These are phyloP conservation scores for Aplodontia rufa DNA, from an alignment of 2,113 vertebrate species.

Conservation along the genomic window DNA sequence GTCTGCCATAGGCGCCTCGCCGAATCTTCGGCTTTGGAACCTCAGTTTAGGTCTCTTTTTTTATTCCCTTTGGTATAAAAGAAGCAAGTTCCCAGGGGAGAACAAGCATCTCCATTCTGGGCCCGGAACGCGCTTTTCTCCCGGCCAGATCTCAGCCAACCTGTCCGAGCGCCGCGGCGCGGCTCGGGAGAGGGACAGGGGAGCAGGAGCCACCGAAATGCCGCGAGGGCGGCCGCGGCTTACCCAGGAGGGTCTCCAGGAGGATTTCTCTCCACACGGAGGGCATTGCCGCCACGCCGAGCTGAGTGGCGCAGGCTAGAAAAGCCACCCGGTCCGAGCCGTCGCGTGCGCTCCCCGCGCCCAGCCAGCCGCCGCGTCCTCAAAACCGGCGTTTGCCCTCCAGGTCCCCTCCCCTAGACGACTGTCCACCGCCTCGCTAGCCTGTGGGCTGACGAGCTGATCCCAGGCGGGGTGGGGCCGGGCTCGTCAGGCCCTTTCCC, in stretches of 20 bases:
- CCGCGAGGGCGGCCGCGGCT: neutral
- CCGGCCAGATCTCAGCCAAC: neutral
- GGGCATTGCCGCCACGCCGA: conserved; percentile 49
- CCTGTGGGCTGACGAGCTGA: rapidly evolving
- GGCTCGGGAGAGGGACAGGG: rapidly evolving
- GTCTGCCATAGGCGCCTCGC: neutral
- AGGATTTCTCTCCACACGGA: conserved; percentile 73
- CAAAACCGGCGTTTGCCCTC: neutral
- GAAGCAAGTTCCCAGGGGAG: neutral
- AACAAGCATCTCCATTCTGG: neutral
- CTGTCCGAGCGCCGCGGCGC: no score
- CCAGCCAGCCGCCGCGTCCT: neutral
- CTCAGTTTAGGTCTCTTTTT: neutral
- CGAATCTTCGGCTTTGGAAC: neutral
- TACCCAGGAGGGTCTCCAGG: conserved; percentile 82
- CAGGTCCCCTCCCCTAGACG: rapidly evolving
- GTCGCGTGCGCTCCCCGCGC: neutral
- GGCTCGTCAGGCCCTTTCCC: neutral
- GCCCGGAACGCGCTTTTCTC: neutral
- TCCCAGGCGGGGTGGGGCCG: neutral
- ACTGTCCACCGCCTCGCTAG: rapidly evolving
- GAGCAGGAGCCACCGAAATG: neutral
- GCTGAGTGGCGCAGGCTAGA: neutral
- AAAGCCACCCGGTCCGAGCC: neutral
- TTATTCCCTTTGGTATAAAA: neutral